Percentiles rank a stretch among this genome's conserved stretches.
Evolutionary conservation across 1,140 invertebrate species (phyloP).

Genomic region (Caenorhabditis brenneri): DNA sequence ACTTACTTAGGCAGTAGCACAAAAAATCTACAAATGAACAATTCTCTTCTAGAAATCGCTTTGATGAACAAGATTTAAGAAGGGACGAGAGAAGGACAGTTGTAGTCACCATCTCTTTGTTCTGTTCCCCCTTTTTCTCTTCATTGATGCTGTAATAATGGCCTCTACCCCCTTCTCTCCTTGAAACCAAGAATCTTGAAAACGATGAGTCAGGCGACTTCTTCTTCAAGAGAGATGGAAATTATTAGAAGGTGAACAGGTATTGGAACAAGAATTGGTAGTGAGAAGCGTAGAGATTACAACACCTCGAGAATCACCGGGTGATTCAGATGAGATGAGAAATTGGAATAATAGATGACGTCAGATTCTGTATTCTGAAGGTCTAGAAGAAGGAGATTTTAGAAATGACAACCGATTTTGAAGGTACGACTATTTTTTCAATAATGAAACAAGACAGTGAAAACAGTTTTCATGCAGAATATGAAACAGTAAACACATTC

Average conservation of each 20-base stretch:
- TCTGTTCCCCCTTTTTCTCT: background rate
- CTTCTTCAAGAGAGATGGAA: background rate
- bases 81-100: background rate
- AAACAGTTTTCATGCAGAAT: too few species aligned
- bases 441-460: too few species aligned
- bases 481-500: too few species aligned
- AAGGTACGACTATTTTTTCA: too few species aligned
- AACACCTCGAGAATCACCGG: background rate
- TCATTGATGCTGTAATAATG: background rate
- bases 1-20: too few species aligned
- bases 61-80: constrained; percentile 14
- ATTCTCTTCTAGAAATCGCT: background rate
- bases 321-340: too few species aligned
- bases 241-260: constrained; percentile 3
- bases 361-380: too few species aligned
- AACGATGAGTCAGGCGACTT: background rate
- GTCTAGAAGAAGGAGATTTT: too few species aligned
- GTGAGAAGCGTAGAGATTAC: background rate
- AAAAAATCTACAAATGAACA: background rate
- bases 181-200: background rate
- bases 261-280: constrained; percentile 9
- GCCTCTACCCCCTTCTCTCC: too few species aligned
- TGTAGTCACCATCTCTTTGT: too few species aligned
- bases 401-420: too few species aligned
- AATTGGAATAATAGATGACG: too few species aligned